phyloP scores from a whole-genome alignment of 2,888 invertebrate genomes.

The Glyphotaelius pellucidus region DNA sequence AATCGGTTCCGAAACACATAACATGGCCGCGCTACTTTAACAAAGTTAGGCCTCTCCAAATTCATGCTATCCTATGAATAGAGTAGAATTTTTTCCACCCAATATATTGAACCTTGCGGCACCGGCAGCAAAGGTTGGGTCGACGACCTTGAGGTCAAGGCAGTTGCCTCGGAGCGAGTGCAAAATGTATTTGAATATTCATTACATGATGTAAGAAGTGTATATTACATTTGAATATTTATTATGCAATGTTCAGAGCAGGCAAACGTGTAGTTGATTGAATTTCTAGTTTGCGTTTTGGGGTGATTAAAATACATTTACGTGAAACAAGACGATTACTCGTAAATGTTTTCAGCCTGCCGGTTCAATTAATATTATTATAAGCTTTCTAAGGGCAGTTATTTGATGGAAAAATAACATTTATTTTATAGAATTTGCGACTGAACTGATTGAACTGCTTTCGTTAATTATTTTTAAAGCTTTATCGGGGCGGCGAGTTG shows the following conservation, averaged over 20 bases:
- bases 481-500: no score
- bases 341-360: no score
- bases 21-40: neutral
- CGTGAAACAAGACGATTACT: neutral
- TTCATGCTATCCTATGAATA: neutral
- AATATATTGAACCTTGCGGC: neutral
- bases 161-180: neutral
- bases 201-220: neutral
- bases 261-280: neutral
- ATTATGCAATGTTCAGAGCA: neutral
- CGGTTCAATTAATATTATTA: no score
- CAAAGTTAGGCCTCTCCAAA: neutral
- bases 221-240: neutral
- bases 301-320: neutral
- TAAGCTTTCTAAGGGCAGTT: no score
- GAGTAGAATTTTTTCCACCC: neutral
- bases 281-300: neutral
- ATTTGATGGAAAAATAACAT: no score
- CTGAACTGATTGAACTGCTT: no score
- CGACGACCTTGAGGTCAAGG: neutral
- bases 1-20: neutral
- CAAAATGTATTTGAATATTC: neutral
- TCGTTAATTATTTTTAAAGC: no score
- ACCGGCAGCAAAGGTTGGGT: neutral
- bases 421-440: no score